Base-by-base conservation (phyloP, 2,797 vertebrate species). In the Lepilemur ruficaudatus region DNA sequence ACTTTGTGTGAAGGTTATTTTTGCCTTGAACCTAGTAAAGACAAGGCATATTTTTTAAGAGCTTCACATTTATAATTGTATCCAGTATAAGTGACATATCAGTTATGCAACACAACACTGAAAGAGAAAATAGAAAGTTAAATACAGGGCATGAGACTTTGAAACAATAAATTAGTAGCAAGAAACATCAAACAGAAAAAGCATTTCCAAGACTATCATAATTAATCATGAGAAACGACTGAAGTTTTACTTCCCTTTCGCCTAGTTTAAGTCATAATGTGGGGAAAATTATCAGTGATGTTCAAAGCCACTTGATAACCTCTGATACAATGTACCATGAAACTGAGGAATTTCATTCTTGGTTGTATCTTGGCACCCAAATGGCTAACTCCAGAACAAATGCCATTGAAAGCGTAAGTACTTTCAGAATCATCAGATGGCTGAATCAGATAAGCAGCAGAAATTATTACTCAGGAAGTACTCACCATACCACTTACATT, bases 391-490 rank as follows among this genome's bases (percentile, higher is more conserved):
- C 63, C 10, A 67, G 28, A 9, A 65, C 88, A 91, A 93, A 89
- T 32, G 48, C 59, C 41, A 89, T 4, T 38, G 70, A 95, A 48
- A 89, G 32, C 32, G 61, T 46, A 63, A 93, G 23, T 83, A 72
- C 70, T 89, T 96, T 96, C 91, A 95, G 89, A 94, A 89, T 79
- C 84, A 63, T 82, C 83, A 87, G 32, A 81, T 91, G 63, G 63
- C 57, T 91, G 65, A 69, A 72, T 95, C 46, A 86, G 86, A 80
- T 80, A 91, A 95, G 78, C 72, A 83, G 82, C 72, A 65, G 86
- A 95, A 96, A 92, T 95, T 91, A 94, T 96, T 95, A 95, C 57
- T 93, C 46, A 63, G 78, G n/a, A 96, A 97, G 82, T 79, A 93
- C 69, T 89, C 50, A 38, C 46, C 41, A 17, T n/a, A 91, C 75